Percentiles rank a stretch among this genome's conserved stretches.
Evolutionary conservation across 1,140 invertebrate genomes (phyloP).

Genomic region (Bradynema listronoti): DNA sequence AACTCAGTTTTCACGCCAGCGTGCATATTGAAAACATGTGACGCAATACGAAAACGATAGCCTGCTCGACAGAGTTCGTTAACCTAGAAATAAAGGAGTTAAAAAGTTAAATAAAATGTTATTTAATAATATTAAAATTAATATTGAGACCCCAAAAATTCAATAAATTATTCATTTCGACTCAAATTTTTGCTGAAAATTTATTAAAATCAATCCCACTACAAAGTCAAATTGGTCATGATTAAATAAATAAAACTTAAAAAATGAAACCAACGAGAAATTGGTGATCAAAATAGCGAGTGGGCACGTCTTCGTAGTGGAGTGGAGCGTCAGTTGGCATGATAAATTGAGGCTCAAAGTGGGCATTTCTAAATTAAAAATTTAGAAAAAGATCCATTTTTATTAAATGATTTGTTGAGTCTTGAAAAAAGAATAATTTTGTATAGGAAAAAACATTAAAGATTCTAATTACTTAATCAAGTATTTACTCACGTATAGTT

Average conservation of each 20-base stretch:
- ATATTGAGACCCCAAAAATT: too few species aligned
- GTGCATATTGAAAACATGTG: conserved; percentile 37
- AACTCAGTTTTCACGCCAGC: conserved; percentile 19
- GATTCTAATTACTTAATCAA: too few species aligned
- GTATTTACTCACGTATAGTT: too few species aligned
- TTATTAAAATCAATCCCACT: neutral
- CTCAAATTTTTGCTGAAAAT: neutral
- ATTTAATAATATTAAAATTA: conserved; percentile 2
- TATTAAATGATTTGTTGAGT: too few species aligned
- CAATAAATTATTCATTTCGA: too few species aligned
- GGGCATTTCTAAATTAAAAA: neutral
- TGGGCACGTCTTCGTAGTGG: conserved; percentile 5
- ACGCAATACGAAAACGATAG: conserved; percentile 31
- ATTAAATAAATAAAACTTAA: too few species aligned
- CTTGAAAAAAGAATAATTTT: too few species aligned
- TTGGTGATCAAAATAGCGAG: too few species aligned
- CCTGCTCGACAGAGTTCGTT: conserved; percentile 34
- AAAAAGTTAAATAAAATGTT: neutral
- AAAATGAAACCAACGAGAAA: too few species aligned
- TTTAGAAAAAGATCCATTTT: too few species aligned
- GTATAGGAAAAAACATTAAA: too few species aligned
- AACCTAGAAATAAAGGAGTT: conserved; percentile 18
- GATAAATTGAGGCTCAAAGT: conserved; percentile 9
- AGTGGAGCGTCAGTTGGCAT: neutral
- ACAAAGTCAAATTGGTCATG: neutral